Evolutionary conservation across 2,797 vertebrate genomes (phyloP), one percentile per base, ranked within the genome.

Genomic region (Eutrigla gurnardus): DNA sequence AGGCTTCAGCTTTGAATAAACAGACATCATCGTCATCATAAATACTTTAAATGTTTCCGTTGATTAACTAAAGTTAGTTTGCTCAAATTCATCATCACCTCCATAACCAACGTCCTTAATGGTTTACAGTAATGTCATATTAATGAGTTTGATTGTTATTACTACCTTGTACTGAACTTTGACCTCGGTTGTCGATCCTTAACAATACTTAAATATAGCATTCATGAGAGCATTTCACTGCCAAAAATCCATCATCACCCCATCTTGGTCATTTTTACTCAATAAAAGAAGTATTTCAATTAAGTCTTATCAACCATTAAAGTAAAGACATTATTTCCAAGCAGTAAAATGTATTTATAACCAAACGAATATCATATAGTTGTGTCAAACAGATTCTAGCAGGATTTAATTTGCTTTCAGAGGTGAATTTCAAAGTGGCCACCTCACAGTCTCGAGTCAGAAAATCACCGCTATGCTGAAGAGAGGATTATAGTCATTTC

Each of bases 401-500:
- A 18, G 71, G 1, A 25, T 59, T 60, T 17, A 25, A 40, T 2
- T 50, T 33, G 42, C 45, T 58, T 54, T 68, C 39, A 37, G 65
- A 49, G 57, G 58, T 53, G 25, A 70, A 58, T 70, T 79, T 81
- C 6, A 70, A 6, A 25, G 42, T 63, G 72, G 58, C 69, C 59
- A 45, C 72, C 47, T 78, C 60, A 52, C 50, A 64, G 43, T 70
- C 50, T 75, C 9, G 18, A 69, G 71, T 77, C 65, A 79, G 78
- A 70, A 80, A 75, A 66, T 78, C 59, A 73, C 62, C 43, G 63
- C 17, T 55, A 57, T 71, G 57, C 68, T 64, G 57, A 76, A 49
- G 32, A 85, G 71, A 74, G 59, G 65, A 88, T 87, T 85, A 81
- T 72, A 85, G 86, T 84, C 57, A 89, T 88, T 88, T 86, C 68